phyloP scores from a whole-genome alignment of 2,888 invertebrate species.

The Toxonevra muliebris region DNA sequence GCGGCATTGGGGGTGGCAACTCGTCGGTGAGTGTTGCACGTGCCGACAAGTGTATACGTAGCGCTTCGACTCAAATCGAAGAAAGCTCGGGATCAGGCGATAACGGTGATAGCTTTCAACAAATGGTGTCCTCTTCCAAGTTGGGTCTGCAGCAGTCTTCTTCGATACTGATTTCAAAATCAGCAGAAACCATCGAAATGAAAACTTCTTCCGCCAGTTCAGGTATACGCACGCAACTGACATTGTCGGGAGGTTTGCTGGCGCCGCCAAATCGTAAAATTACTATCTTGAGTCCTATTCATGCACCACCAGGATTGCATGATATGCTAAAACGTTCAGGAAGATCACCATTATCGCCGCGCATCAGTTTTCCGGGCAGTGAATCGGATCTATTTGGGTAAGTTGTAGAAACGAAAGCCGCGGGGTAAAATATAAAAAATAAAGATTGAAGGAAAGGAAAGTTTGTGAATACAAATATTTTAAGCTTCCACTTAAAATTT shows the following conservation, averaged over 20 bases:
- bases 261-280: constrained; percentile 69
- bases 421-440: neutral
- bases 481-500: neutral
- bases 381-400: constrained; percentile 64
- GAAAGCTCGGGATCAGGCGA: constrained; percentile 47
- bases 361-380: constrained; percentile 64
- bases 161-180: constrained; percentile 64
- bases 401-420: constrained; percentile 43
- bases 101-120: constrained; percentile 35
- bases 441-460: neutral
- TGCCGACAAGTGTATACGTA: constrained; percentile 63
- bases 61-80: constrained; percentile 64
- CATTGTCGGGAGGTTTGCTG: constrained; percentile 62
- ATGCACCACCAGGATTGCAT: constrained; percentile 71
- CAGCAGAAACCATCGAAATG: constrained; percentile 65
- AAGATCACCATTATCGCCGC: constrained; percentile 63
- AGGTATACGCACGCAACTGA: constrained; percentile 63
- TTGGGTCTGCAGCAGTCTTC: constrained; percentile 63
- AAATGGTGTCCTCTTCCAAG: constrained; percentile 49
- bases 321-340: constrained; percentile 63
- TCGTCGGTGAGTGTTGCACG: constrained; percentile 44
- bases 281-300: constrained; percentile 82
- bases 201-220: constrained; percentile 56
- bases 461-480: neutral
- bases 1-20: constrained; percentile 28